phyloP scores from a whole-genome alignment of 2,113 vertebrate species.

The Atherinomorus stipes region DNA sequence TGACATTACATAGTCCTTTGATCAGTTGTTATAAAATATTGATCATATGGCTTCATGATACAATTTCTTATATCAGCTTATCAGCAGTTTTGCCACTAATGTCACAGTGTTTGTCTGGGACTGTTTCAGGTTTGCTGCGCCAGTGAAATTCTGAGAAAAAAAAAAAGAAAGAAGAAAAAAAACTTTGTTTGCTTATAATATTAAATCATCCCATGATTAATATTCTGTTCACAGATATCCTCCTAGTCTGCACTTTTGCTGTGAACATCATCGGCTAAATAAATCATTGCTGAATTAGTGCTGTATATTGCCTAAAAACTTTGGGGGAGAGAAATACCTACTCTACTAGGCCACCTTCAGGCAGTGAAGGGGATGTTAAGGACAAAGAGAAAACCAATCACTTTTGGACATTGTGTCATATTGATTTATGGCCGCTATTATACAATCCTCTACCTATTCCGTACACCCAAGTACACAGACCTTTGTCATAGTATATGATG shows the following conservation, averaged over 20 bases:
- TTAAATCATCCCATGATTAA: slow-evolving; percentile 58
- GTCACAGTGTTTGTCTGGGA: too few relatives aligned
- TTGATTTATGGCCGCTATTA: slow-evolving; percentile 69
- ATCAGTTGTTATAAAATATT: background rate
- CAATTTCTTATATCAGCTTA: too few relatives aligned
- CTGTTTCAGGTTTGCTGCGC: too few relatives aligned
- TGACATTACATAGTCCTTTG: background rate
- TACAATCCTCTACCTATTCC: slow-evolving; percentile 41
- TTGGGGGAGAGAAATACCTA: slow-evolving; percentile 4
- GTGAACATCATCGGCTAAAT: slow-evolving; percentile 18
- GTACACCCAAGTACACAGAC: slow-evolving; percentile 57
- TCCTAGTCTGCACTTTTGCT: slow-evolving; percentile 24
- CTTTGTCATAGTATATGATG: slow-evolving; percentile 45
- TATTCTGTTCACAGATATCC: slow-evolving; percentile 36
- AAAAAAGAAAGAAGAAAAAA: too few relatives aligned
- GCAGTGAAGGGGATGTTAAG: slow-evolving; percentile 48
- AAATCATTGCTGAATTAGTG: slow-evolving; percentile 57
- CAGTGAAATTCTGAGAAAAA: background rate
- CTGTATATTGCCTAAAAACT: slow-evolving; percentile 17
- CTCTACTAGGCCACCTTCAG: slow-evolving; percentile 23
- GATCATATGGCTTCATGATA: too few relatives aligned
- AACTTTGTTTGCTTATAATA: background rate
- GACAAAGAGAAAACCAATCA: slow-evolving; percentile 59
- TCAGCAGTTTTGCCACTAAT: too few relatives aligned
- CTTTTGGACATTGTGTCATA: slow-evolving; percentile 52